These are phyloP conservation scores for Echinarachnius parma DNA, from an alignment of 53 echinoderm and acorn worm species.

Conservation along the genomic window DNA sequence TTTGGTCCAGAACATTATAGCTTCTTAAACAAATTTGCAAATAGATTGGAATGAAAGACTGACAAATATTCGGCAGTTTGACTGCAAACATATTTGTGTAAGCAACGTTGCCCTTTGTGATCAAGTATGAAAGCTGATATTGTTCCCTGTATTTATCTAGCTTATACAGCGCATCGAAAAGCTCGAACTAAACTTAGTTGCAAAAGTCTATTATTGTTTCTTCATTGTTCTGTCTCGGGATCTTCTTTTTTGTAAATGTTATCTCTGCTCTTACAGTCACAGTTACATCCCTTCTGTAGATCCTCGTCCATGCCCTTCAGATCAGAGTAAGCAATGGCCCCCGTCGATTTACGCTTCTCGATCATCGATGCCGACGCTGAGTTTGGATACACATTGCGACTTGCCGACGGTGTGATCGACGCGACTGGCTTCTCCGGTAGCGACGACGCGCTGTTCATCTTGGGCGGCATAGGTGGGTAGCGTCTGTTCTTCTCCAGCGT, in stretches of 20 bases:
- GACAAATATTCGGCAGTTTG: no score
- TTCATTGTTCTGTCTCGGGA: conserved; percentile 38
- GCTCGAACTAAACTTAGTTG: no score
- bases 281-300: conserved; percentile 22
- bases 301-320: conserved; percentile 23
- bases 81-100: no score
- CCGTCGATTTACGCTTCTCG: conserved; percentile 42
- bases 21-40: no score
- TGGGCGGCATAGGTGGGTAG: conserved; percentile 42
- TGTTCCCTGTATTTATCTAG: no score
- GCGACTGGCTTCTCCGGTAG: conserved; percentile 69
- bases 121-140: no score
- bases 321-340: conserved; percentile 35
- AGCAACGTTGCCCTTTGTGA: no score
- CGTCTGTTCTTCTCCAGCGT: conserved; percentile 65
- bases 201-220: neutral
- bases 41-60: no score
- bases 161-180: no score
- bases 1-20: no score
- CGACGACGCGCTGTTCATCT: conserved; percentile 42
- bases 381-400: conserved; percentile 2
- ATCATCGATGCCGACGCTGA: conserved; percentile 20
- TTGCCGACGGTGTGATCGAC: conserved; percentile 65
- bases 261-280: conserved; percentile 17
- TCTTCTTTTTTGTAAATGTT: conserved; percentile 5